phyloP scores from a whole-genome alignment of 2,113 vertebrate species.

The Lophotis ruficrista region DNA sequence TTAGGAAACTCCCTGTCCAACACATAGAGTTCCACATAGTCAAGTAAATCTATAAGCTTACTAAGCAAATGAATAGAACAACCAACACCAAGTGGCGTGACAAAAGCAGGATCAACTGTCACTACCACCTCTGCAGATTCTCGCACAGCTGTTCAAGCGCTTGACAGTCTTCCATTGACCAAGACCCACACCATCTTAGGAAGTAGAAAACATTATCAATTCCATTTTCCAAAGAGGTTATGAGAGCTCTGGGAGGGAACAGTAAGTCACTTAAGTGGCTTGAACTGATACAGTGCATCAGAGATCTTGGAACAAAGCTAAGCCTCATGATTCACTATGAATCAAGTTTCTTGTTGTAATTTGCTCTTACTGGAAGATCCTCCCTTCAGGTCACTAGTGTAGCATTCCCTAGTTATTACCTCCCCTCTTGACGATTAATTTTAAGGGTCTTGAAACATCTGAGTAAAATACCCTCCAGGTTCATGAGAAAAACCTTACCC shows the following conservation, averaged over 20 bases:
- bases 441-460: background rate
- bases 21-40: background rate
- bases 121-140: background rate
- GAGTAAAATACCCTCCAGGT: background rate
- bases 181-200: background rate
- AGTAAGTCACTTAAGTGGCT: background rate
- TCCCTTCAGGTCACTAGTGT: background rate
- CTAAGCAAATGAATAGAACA: background rate
- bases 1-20: accelerated
- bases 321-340: background rate
- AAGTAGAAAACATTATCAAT: background rate
- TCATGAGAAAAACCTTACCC: background rate
- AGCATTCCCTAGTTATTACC: background rate
- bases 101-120: background rate
- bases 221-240: background rate
- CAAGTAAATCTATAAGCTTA: background rate
- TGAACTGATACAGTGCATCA: background rate
- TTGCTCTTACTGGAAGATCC: background rate
- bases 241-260: background rate
- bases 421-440: background rate
- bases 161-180: background rate
- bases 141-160: background rate
- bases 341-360: background rate
- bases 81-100: background rate
- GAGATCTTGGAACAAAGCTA: background rate